These are phyloP conservation scores for Drosophila ananassae DNA, from an alignment of 1,140 invertebrate genomes.

Conservation along the genomic window DNA sequence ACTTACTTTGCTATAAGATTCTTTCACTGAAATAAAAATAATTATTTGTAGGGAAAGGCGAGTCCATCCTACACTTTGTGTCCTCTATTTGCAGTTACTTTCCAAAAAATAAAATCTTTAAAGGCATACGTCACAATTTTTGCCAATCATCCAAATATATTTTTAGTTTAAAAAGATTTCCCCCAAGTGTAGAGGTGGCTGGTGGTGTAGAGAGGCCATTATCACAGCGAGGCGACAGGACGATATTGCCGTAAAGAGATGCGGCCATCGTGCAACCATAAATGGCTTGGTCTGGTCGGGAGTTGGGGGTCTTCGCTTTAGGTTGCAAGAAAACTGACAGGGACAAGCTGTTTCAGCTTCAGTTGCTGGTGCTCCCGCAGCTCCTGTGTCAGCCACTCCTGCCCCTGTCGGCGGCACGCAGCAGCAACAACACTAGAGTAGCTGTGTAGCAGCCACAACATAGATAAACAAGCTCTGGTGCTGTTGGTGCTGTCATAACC, in stretches of 20 bases:
- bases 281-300: conserved; percentile 65
- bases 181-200: conserved; percentile 24
- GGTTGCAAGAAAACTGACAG: conserved; percentile 59
- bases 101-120: too few species aligned
- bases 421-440: conserved; percentile 2
- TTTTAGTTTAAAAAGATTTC: conserved; percentile 6
- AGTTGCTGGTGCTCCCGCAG: conserved; percentile 13
- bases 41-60: too few species aligned
- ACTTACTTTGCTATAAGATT: conserved; percentile 12
- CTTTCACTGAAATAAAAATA: conserved; percentile 10
- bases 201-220: conserved; percentile 46
- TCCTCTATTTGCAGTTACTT: too few species aligned
- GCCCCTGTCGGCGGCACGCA: conserved; percentile 13
- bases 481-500: conserved; percentile 61
- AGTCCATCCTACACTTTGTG: too few species aligned
- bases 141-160: not conserved
- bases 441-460: conserved; percentile 37
- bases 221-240: conserved; percentile 51
- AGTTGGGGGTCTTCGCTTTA: conserved; percentile 15
- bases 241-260: conserved; percentile 36
- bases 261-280: conserved; percentile 59
- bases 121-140: too few species aligned
- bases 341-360: conserved; percentile 51
- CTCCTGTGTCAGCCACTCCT: conserved; percentile 4
- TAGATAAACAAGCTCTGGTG: conserved; percentile 72